Conservation (phyloP, 2,888 invertebrate genomes). For the Mimumesa dahlbomi region DNA sequence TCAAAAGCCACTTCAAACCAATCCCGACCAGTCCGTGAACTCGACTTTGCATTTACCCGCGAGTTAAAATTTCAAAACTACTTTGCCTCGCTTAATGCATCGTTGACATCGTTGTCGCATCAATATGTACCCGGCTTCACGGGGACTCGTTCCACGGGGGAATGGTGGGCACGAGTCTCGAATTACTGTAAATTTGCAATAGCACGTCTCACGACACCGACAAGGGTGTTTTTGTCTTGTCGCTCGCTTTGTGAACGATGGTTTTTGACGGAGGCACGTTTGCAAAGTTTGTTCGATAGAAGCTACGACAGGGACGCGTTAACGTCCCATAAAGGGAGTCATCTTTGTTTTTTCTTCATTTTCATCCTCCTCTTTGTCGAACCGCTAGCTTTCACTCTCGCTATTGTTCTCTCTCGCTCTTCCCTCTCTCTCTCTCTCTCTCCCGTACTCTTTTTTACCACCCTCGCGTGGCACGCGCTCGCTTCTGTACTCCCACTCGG, state of each 20-base stretch:
- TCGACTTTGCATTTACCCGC: background rate
- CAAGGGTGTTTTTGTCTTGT: too few species aligned
- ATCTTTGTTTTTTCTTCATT: too few species aligned
- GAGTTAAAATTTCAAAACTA: background rate
- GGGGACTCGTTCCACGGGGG: background rate
- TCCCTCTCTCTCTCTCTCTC: background rate
- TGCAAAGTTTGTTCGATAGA: conserved; percentile 23
- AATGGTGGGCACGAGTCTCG: conserved; percentile 11
- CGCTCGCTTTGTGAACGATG: too few species aligned
- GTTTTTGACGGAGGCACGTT: conserved; percentile 2
- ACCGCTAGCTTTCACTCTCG: conserved; percentile 15
- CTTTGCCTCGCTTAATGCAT: too few species aligned
- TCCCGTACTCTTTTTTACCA: conserved; percentile 18
- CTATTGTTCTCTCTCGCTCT: conserved; percentile 1
- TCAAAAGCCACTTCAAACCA: background rate
- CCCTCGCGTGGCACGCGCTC: conserved; percentile 21
- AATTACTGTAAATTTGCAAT: conserved; percentile 21
- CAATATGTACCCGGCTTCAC: background rate
- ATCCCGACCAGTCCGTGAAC: background rate
- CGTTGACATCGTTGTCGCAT: too few species aligned
- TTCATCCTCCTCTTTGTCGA: conserved; percentile 18
- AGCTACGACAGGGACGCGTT: conserved; percentile 25
- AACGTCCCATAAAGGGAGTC: conserved; percentile 32
- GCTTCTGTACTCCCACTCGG: conserved; percentile 16
- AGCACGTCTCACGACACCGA: conserved; percentile 1